Percentiles rank a stretch among this genome's conserved stretches.
Evolutionary conservation across 2,888 invertebrate species (phyloP).

Genomic region (Microdon myrmicae): DNA sequence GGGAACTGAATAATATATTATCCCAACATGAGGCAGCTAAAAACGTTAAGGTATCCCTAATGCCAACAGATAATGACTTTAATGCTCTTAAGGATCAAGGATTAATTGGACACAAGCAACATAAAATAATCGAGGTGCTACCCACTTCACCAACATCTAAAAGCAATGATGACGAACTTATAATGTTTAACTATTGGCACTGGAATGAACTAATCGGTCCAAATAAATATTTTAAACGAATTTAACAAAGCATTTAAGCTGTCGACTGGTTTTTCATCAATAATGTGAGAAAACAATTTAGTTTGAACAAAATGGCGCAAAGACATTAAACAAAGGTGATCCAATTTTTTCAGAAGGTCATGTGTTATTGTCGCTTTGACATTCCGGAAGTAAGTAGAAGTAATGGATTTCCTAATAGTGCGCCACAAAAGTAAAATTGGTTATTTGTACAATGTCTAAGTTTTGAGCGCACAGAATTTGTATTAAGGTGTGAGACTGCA

Average conservation of each 20-base stretch:
- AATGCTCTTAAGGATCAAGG: constrained; percentile 27
- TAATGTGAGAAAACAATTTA: constrained; percentile 1
- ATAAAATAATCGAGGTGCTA: constrained; percentile 48
- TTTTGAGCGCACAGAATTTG: no score
- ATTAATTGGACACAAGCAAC: constrained; percentile 58
- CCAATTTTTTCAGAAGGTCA: no score
- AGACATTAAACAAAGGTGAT: no score
- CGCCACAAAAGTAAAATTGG: no score
- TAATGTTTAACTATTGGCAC: constrained; percentile 40
- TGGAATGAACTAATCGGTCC: constrained; percentile 37
- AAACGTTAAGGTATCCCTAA: constrained; percentile 57
- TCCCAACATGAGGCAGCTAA: constrained; percentile 39
- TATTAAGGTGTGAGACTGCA: no score
- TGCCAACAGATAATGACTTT: constrained; percentile 57
- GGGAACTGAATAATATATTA: constrained; percentile 12
- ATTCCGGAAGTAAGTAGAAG: no score
- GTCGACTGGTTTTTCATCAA: background rate
- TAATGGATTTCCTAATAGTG: no score
- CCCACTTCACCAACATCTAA: constrained; percentile 3
- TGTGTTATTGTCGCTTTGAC: no score
- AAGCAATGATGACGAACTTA: constrained; percentile 7
- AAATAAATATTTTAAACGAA: constrained; percentile 22
- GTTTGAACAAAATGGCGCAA: constrained; percentile 1
- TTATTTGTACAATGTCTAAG: no score
- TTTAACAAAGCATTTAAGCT: background rate